These are phyloP conservation scores for Epizoanthus ramosus DNA, from an alignment of 92 coral and sea anemone genomes.

Conservation along the genomic window DNA sequence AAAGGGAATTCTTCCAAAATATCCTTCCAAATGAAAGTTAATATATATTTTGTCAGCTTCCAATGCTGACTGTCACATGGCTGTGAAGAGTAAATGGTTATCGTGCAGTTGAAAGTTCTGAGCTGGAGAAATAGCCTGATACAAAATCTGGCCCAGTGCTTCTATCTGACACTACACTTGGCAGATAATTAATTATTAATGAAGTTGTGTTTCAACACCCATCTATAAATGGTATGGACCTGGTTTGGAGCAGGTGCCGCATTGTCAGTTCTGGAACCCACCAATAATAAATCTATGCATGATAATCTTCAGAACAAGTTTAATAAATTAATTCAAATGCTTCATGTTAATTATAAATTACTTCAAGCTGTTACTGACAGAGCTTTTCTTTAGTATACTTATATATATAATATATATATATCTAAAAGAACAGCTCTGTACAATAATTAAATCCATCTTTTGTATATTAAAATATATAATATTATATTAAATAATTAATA, in stretches of 20 bases:
- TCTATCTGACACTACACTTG: conserved; percentile 21
- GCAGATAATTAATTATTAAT: conserved; percentile 21
- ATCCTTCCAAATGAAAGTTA: not conserved
- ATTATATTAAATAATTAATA: no score
- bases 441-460: no score
- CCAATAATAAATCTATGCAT: conserved; percentile 18
- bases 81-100: not conserved
- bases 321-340: not conserved
- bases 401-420: not conserved
- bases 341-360: not conserved
- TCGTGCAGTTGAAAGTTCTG: not conserved
- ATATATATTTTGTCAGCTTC: not conserved
- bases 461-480: no score
- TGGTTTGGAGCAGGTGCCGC: conserved; percentile 20
- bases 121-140: not conserved
- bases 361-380: not conserved
- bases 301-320: not conserved
- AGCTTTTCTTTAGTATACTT: no score
- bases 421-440: not conserved
- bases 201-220: conserved; percentile 4
- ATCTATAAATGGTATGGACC: conserved; percentile 20
- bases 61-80: not conserved
- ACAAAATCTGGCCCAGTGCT: not conserved
- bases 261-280: conserved; percentile 3
- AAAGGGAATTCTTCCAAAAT: not conserved